Conservation (phyloP, 2,797 vertebrate genomes). For the Catamblyrhynchus diadema region DNA sequence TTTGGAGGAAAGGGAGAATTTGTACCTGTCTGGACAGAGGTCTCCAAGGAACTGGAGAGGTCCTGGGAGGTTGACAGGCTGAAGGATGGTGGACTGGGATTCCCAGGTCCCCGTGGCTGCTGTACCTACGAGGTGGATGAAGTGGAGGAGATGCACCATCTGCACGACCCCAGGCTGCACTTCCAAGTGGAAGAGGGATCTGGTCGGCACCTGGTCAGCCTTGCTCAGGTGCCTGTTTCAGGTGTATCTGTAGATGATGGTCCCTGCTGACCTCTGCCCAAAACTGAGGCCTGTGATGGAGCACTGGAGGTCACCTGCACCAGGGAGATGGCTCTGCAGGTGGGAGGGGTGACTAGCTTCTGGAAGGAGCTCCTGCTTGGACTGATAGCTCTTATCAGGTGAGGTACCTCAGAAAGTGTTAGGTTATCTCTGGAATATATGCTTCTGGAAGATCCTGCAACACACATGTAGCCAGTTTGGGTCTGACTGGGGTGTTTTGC, state of each 20-base stretch:
- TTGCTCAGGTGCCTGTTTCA: neutral
- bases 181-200: constrained; percentile 34
- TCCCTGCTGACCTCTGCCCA: neutral
- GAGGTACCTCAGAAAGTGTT: rapidly evolving
- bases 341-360: neutral
- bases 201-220: neutral
- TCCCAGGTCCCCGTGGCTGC: neutral
- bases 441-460: neutral
- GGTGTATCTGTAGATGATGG: neutral
- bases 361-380: neutral
- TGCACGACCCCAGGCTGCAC: neutral
- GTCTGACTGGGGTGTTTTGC: neutral
- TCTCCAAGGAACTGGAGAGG: neutral
- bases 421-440: neutral
- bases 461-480: neutral
- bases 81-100: neutral
- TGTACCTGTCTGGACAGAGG: neutral
- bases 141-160: constrained; percentile 10
- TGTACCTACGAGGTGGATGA: constrained; percentile 13
- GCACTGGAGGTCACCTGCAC: neutral
- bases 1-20: neutral
- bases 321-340: neutral
- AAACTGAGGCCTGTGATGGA: neutral
- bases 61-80: neutral
- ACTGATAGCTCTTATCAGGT: neutral